Conservation (phyloP, 2,113 vertebrate genomes). For the Lates calcarifer region DNA sequence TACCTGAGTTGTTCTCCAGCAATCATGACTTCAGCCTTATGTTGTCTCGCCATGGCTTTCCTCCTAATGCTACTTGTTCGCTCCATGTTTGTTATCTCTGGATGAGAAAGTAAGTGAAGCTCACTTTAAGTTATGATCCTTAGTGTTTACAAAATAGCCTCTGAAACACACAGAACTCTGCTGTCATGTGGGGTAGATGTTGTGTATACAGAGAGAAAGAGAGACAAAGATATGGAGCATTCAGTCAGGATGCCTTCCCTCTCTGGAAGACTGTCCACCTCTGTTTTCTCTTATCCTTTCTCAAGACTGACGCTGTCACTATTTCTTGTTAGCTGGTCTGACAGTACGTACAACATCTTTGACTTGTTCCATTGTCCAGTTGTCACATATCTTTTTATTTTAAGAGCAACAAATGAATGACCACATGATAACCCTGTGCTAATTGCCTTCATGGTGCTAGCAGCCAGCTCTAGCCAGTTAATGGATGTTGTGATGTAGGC, state of each 20-base stretch:
- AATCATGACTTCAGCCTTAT: conserved; percentile 89
- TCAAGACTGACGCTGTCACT: background rate
- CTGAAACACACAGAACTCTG: conserved; percentile 42
- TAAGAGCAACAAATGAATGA: background rate
- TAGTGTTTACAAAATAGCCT: conserved; percentile 79
- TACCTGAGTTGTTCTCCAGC: conserved; percentile 93
- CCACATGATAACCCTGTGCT: conserved; percentile 10
- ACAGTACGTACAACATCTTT: background rate
- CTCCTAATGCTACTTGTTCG: conserved; percentile 80
- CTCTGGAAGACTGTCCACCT: too few species aligned
- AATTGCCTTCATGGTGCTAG: conserved; percentile 2
- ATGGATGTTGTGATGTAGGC: background rate
- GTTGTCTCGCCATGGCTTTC: conserved; percentile 83
- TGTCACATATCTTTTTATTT: background rate
- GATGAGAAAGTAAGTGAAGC: conserved; percentile 20
- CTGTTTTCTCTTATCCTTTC: too few species aligned
- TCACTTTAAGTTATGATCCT: conserved; percentile 36
- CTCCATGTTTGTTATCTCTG: conserved; percentile 81
- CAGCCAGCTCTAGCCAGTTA: background rate
- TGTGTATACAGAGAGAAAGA: conserved; percentile 75
- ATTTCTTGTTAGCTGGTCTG: background rate
- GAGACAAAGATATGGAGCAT: conserved; percentile 3
- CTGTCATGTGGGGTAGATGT: conserved; percentile 69
- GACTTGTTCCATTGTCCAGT: background rate
- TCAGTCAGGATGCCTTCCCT: background rate